Base-by-base conservation (phyloP, 2,797 vertebrate species). In the Semotilus atromaculatus region DNA sequence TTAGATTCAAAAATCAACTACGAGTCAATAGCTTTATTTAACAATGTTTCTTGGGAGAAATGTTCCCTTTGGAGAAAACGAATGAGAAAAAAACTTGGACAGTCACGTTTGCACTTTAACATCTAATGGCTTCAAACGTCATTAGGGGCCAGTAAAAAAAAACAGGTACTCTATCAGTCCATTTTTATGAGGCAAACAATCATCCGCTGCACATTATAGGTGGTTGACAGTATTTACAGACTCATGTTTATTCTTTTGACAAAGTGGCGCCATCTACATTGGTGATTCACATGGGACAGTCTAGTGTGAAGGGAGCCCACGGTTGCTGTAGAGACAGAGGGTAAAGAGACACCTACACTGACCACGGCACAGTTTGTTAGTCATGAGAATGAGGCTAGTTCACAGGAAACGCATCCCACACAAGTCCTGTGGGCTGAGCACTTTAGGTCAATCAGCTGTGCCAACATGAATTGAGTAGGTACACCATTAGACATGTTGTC, bases 331-430 rank as follows among this genome's bases (percentile, higher is more conserved):
- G 77, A 76, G 64, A 87, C 74, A 5, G 71, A 82, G 82, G 89
- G 85, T 85, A 91, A 89, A 83, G 86, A 93, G 88, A 90, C 93
- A 89, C 93, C 92, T 91, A 93, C 91, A 88, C 91, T 88, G 38
- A 92, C 93, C 92, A 87, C 91, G 90, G 78, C 92, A 87, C 91
- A 90, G 81, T 88, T 43, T 38, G 80, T 94, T 94, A 95, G 88
- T 95, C 93, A 95, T 85, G 82, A 82, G 64, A 73, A 88, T 89
- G 86, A 62, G 84, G 87, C 81, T 90, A 90, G 92, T 90, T 90
- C 86, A 89, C 19, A 81, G 86, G 86, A 89, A 86, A 77, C 34
- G 19, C 78, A 60, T 85, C 66, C 84, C 82, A 86, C 79, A 73
- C 77, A 31, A 81, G 64, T 76, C 53, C 79, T 66, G 81, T 74